Conservation (phyloP, 2,797 vertebrate genomes). For the Gobio occitaniae region DNA sequence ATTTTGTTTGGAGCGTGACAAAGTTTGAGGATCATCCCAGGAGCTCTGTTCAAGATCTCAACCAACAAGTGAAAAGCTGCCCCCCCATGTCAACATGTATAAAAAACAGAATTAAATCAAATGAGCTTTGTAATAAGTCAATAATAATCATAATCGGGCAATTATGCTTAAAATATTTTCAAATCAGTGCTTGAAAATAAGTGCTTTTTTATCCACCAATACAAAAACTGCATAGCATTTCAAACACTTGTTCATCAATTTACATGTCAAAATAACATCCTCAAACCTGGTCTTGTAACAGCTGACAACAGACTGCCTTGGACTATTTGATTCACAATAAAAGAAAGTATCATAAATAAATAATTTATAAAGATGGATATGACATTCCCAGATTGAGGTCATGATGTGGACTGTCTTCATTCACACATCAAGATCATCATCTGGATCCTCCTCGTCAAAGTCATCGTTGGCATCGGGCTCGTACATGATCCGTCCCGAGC, state of each 20-base stretch:
- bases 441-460: slow-evolving; percentile 86
- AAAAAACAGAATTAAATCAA: not conserved
- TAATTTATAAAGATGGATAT: not conserved
- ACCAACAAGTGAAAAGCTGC: not conserved
- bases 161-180: not conserved
- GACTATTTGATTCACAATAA: not conserved
- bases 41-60: not conserved
- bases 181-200: not conserved
- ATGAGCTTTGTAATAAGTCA: not conserved
- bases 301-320: not conserved
- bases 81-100: not conserved
- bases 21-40: not conserved
- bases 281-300: not conserved
- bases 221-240: not conserved
- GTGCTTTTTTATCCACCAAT: not conserved
- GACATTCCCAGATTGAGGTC: not conserved
- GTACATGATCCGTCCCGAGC: slow-evolving; percentile 79
- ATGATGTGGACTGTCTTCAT: not conserved
- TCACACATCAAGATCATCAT: slow-evolving; percentile 87
- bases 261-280: not conserved
- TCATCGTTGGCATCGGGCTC: slow-evolving; percentile 83
- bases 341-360: not conserved
- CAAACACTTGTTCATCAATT: not conserved
- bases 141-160: not conserved
- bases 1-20: not conserved